Evolutionary conservation across 2,888 invertebrate genomes (phyloP).

Genomic region (Microctonus brassicae): DNA sequence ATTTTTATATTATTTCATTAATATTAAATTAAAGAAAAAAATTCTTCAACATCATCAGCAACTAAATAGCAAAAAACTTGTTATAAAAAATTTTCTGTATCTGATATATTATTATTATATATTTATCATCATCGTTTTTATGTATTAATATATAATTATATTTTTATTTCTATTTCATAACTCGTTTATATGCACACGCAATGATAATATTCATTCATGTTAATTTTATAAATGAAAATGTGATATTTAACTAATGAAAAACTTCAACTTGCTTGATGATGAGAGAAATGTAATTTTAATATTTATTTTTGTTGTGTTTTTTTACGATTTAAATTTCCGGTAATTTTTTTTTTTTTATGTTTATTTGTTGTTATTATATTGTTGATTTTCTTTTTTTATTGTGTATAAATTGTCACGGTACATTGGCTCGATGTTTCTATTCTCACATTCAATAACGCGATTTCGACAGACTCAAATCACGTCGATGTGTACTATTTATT

Average conservation of each 20-base stretch:
- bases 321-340: background rate
- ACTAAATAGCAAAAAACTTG: no score
- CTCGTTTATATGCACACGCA: background rate
- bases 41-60: background rate
- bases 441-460: background rate
- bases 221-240: background rate
- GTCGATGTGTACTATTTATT: background rate
- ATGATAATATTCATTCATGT: background rate
- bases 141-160: slow-evolving; percentile 1
- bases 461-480: background rate
- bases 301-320: no score
- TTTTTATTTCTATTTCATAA: background rate
- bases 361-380: background rate
- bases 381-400: background rate
- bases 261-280: background rate
- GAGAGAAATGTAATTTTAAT: no score
- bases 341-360: background rate
- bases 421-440: background rate
- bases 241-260: background rate
- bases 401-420: background rate
- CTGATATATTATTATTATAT: no score
- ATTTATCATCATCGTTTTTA: background rate
- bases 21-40: no score
- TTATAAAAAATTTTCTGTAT: no score
- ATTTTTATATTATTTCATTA: background rate